Conservation (phyloP, 2,888 invertebrate species). For the Achlya flavicornis region DNA sequence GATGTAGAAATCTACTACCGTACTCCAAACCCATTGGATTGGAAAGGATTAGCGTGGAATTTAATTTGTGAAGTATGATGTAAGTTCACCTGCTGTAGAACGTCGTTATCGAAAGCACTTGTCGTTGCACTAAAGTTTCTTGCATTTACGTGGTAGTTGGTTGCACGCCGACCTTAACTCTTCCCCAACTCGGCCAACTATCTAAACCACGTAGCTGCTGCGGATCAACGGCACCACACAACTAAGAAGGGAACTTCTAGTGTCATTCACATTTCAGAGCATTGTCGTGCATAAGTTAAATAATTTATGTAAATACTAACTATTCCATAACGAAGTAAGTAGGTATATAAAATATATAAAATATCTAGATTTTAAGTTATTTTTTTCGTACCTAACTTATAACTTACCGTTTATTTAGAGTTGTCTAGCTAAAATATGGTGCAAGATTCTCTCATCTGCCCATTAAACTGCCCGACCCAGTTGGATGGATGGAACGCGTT, state of each 20-base stretch:
- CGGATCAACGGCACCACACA: conserved; percentile 23
- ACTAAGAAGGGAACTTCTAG: not conserved
- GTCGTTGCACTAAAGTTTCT: conserved; percentile 47
- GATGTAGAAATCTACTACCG: conserved; percentile 40
- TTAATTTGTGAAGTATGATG: conserved; percentile 62
- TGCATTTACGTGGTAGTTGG: conserved; percentile 41
- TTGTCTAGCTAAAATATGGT: conserved; percentile 62
- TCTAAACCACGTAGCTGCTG: conserved; percentile 44
- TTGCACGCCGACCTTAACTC: conserved; percentile 30
- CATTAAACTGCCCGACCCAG: conserved; percentile 59
- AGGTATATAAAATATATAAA: no score
- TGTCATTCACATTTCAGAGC: not conserved
- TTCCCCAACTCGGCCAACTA: conserved; percentile 40
- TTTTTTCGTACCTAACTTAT: no score
- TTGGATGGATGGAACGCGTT: conserved; percentile 43
- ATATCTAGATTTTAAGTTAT: no score
- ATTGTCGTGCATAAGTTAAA: not conserved
- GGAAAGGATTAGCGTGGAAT: conserved; percentile 54
- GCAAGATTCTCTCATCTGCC: conserved; percentile 55
- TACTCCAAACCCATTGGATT: conserved; percentile 40
- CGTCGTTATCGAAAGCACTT: conserved; percentile 52
- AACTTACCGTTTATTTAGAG: conserved; percentile 10
- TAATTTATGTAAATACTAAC: not conserved
- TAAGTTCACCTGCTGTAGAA: conserved; percentile 47
- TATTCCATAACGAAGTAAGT: no score